phyloP scores from a whole-genome alignment of 2,888 invertebrate genomes.

The Ceraclea dissimilis region DNA sequence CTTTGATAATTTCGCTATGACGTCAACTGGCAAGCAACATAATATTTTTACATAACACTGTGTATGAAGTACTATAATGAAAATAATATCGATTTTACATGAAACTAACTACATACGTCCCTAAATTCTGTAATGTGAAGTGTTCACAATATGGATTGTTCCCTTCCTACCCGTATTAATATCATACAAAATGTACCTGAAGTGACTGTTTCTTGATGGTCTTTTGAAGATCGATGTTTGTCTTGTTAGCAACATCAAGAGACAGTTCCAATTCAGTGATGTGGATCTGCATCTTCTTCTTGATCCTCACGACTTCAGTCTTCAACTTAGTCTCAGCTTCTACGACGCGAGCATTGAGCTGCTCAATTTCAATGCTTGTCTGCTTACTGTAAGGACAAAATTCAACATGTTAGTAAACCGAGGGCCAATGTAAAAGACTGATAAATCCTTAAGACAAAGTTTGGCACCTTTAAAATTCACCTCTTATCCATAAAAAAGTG shows the following conservation, averaged over 20 bases:
- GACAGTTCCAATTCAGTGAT: slow-evolving; percentile 96
- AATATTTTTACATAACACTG: no score
- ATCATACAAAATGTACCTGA: slow-evolving; percentile 56
- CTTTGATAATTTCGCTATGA: no score
- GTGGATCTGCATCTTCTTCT: slow-evolving; percentile 98
- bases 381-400: slow-evolving; percentile 78
- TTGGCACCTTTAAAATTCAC: slow-evolving; percentile 36
- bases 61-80: no score
- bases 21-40: no score
- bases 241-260: slow-evolving; percentile 96
- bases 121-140: no score
- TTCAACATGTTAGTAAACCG: background rate
- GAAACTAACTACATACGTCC: no score
- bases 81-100: no score
- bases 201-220: slow-evolving; percentile 96
- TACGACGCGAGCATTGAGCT: slow-evolving; percentile 87
- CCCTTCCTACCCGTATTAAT: no score
- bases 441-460: no score
- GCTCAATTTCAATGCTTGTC: slow-evolving; percentile 96
- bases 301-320: slow-evolving; percentile 92
- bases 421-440: background rate
- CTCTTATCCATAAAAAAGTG: slow-evolving; percentile 57
- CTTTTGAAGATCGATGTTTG: slow-evolving; percentile 94
- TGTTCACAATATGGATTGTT: no score
- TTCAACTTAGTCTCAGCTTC: slow-evolving; percentile 95